A percentile compares a stretch with the other conserved stretches of the same genome.
These are phyloP conservation scores for Agriopis aurantiaria DNA, from an alignment of 2,888 invertebrate species.

Conservation along the genomic window DNA sequence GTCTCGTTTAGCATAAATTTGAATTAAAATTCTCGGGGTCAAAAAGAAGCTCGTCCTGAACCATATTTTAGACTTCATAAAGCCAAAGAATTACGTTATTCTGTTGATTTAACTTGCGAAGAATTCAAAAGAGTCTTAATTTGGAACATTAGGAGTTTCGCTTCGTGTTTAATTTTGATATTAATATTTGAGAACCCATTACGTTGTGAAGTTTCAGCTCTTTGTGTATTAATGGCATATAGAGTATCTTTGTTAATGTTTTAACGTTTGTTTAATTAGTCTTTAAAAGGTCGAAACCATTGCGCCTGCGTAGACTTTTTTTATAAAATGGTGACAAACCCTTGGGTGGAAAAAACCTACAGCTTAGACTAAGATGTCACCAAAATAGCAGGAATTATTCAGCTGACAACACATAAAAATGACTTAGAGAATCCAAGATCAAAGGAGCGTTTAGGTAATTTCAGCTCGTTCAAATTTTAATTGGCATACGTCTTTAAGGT, in stretches of 20 bases:
- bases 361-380: no score
- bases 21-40: constrained; percentile 58
- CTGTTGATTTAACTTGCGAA: constrained; percentile 48
- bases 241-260: constrained; percentile 28
- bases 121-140: constrained; percentile 48
- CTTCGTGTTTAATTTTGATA: constrained; percentile 37
- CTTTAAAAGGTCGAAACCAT: not conserved
- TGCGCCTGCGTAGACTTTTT: no score
- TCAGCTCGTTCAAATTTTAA: no score
- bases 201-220: constrained; percentile 37
- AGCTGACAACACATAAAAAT: no score
- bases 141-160: constrained; percentile 40
- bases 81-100: constrained; percentile 57
- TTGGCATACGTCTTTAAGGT: no score
- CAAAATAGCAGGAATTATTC: no score
- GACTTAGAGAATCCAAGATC: no score
- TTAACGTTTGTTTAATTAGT: constrained; percentile 27
- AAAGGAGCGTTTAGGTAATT: no score
- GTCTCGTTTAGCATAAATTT: constrained; percentile 67
- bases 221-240: constrained; percentile 30
- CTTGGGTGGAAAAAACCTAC: no score
- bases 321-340: no score
- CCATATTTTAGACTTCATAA: constrained; percentile 62
- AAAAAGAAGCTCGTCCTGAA: constrained; percentile 42
- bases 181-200: constrained; percentile 40